These are phyloP conservation scores for Nasonia oneida DNA, from an alignment of 2,888 invertebrate species.

Conservation along the genomic window DNA sequence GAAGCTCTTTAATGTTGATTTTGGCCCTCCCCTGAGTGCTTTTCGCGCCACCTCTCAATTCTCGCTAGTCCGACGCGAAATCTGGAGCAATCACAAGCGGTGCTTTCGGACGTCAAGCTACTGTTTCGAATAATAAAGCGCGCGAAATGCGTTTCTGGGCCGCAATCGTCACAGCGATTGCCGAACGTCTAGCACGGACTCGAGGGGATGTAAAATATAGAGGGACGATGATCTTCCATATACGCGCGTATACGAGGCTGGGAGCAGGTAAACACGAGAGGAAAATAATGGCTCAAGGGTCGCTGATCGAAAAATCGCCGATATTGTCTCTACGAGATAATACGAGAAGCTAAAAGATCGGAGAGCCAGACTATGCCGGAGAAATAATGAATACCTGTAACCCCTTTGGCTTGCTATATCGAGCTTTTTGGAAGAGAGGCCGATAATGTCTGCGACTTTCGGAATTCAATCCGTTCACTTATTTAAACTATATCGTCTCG, in stretches of 20 bases:
- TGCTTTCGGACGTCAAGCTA: background rate
- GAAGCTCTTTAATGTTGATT: background rate
- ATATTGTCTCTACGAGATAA: background rate
- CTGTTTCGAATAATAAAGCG: no score
- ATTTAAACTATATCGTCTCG: background rate
- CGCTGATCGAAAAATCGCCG: constrained; percentile 7
- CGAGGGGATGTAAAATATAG: background rate
- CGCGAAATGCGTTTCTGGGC: no score
- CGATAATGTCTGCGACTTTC: background rate
- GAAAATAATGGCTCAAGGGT: constrained; percentile 4
- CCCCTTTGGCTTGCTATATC: background rate
- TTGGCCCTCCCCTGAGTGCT: background rate
- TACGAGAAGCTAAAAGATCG: background rate
- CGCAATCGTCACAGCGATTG: no score
- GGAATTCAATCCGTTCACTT: background rate
- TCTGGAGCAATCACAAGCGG: background rate
- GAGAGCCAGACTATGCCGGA: background rate
- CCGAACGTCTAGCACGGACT: background rate
- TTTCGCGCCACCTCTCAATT: background rate
- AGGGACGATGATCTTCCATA: background rate
- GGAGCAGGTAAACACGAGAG: background rate
- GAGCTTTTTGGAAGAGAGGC: background rate
- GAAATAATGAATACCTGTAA: background rate
- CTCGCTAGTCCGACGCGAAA: background rate
- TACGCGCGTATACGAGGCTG: background rate